Conservation (phyloP, 2,797 vertebrate species). For the Babyrousa celebensis region DNA sequence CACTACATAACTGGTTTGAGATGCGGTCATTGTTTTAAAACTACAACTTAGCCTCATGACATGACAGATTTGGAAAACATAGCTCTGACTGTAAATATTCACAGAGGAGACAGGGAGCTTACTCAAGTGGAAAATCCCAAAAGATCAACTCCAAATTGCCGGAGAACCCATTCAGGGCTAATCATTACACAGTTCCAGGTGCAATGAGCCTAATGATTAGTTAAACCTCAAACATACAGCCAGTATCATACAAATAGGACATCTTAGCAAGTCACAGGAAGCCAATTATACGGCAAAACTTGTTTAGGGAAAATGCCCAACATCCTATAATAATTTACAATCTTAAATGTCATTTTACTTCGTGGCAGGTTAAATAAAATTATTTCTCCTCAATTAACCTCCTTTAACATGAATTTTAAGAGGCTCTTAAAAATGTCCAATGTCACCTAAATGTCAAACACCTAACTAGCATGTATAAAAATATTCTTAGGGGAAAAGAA, state of each 20-base stretch:
- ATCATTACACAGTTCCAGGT: slow-evolving; percentile 49
- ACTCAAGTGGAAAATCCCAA: slow-evolving; percentile 81
- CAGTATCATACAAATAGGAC: neutral
- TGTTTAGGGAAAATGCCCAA: neutral
- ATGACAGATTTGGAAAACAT: slow-evolving; percentile 1
- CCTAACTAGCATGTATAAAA: slow-evolving; percentile 31
- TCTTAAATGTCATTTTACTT: slow-evolving; percentile 50
- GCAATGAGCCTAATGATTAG: neutral
- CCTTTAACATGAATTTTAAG: slow-evolving; percentile 57
- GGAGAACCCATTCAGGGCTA: slow-evolving; percentile 32
- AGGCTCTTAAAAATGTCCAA: slow-evolving; percentile 40
- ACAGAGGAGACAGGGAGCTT: slow-evolving; percentile 75
- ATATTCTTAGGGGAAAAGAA: neutral
- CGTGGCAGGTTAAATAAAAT: slow-evolving; percentile 40
- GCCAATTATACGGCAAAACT: slow-evolving; percentile 5
- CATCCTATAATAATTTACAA: neutral
- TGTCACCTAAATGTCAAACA: slow-evolving; percentile 56
- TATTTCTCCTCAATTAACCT: slow-evolving; percentile 21
- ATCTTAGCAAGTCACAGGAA: neutral
- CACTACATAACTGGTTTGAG: neutral
- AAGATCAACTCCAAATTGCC: slow-evolving; percentile 74
- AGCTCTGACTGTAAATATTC: slow-evolving; percentile 62
- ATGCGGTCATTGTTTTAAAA: slow-evolving; percentile 36
- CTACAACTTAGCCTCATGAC: neutral
- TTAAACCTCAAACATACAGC: slow-evolving; percentile 58